phyloP scores from a whole-genome alignment of 2,888 invertebrate genomes.

The Eupithecia tripunctaria region DNA sequence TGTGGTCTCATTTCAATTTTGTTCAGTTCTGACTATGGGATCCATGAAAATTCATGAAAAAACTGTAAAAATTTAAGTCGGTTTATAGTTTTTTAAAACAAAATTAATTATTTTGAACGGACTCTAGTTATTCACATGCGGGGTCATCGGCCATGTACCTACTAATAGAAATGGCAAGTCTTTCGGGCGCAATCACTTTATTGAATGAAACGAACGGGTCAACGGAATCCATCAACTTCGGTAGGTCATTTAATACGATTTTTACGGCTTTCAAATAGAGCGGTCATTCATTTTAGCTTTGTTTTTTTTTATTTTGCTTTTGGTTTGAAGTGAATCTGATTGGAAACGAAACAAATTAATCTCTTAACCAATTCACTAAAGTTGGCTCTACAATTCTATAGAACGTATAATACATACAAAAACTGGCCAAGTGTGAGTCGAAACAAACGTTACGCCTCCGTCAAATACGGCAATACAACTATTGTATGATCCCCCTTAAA shows the following conservation, averaged over 20 bases:
- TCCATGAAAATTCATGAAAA: too few relatives aligned
- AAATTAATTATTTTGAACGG: too few relatives aligned
- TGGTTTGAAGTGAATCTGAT: background rate
- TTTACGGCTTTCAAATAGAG: slow-evolving; percentile 5
- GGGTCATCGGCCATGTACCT: slow-evolving; percentile 12
- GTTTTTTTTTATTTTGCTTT: background rate
- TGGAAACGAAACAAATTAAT: background rate
- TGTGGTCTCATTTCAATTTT: too few relatives aligned
- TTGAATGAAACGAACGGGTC: slow-evolving; percentile 18
- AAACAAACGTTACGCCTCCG: too few relatives aligned
- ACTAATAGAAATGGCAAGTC: slow-evolving; percentile 17
- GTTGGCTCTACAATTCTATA: background rate
- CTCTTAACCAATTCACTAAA: background rate
- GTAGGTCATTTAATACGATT: background rate
- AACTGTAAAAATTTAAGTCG: too few relatives aligned
- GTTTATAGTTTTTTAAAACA: too few relatives aligned
- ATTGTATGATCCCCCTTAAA: too few relatives aligned
- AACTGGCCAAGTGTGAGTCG: too few relatives aligned
- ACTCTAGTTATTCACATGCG: background rate
- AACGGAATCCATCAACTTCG: slow-evolving; percentile 1
- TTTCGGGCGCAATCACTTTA: slow-evolving; percentile 18
- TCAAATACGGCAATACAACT: too few relatives aligned
- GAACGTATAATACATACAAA: background rate
- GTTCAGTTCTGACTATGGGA: too few relatives aligned
- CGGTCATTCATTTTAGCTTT: background rate